phyloP scores from a whole-genome alignment of 64 coral and sea anemone genomes.

The Catalaphyllia jardinei region DNA sequence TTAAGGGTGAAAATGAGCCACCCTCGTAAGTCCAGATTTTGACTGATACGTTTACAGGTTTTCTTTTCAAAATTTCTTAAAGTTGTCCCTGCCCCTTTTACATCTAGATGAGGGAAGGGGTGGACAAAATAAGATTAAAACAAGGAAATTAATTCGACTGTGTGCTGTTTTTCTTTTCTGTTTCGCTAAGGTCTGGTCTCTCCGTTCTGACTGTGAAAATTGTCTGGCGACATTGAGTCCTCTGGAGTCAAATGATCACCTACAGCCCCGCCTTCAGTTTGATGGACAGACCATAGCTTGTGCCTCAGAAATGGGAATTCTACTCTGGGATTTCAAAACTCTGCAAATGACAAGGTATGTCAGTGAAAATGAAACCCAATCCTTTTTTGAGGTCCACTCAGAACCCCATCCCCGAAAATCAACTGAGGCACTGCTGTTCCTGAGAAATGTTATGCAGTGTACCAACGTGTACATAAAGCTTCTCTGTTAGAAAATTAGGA shows the following conservation, averaged over 20 bases:
- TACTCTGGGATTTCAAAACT: conserved; percentile 90
- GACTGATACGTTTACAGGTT: too few species aligned
- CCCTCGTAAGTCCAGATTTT: too few species aligned
- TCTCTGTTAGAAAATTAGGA: too few species aligned
- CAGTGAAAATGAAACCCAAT: neutral
- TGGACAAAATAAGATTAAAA: too few species aligned
- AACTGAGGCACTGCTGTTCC: too few species aligned
- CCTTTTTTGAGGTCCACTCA: neutral
- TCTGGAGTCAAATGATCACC: conserved; percentile 27
- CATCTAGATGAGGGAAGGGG: too few species aligned
- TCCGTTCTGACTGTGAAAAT: conserved; percentile 9
- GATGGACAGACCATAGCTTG: conserved; percentile 81
- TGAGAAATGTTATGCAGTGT: too few species aligned
- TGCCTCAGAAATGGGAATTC: conserved; percentile 71
- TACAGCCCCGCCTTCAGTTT: conserved; percentile 80
- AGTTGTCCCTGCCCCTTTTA: too few species aligned
- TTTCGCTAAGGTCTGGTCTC: conserved; percentile 71
- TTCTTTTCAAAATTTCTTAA: too few species aligned
- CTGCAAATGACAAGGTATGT: conserved; percentile 74
- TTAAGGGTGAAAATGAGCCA: too few species aligned
- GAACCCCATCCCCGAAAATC: neutral
- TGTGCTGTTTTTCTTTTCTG: neutral
- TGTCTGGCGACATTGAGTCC: conserved; percentile 66
- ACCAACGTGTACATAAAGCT: too few species aligned
- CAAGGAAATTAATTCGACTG: neutral